A percentile compares a stretch with the other conserved stretches of the same genome.
phyloP scores from a whole-genome alignment of 2,797 vertebrate genomes.

The Lacerta viridis region DNA sequence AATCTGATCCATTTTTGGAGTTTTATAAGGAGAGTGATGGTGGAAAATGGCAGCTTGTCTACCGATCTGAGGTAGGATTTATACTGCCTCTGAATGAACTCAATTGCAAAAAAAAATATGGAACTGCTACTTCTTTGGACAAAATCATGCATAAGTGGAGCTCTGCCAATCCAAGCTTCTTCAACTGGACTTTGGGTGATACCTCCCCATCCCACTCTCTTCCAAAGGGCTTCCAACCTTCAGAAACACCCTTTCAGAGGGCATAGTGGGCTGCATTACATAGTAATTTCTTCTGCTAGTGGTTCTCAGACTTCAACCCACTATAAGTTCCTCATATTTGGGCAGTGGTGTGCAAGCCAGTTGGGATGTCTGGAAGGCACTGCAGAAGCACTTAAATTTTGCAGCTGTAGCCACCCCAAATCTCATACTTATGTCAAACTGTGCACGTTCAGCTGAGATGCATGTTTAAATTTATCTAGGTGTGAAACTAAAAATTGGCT shows the following conservation, averaged over 20 bases:
- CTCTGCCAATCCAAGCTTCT: neutral
- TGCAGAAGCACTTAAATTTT: neutral
- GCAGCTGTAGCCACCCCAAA: neutral
- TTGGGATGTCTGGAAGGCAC: neutral
- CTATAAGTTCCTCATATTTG: neutral
- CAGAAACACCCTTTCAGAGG: neutral
- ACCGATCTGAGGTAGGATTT: constrained; percentile 90
- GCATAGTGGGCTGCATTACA: neutral
- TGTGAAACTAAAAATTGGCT: neutral
- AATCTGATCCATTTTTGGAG: constrained; percentile 94
- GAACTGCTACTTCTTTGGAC: neutral
- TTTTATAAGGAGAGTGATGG: constrained; percentile 87
- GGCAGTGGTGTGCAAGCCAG: neutral
- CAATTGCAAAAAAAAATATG: neutral
- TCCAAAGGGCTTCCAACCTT: neutral
- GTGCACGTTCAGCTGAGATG: neutral
- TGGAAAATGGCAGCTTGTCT: constrained; percentile 89
- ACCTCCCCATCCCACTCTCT: neutral
- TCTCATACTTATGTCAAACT: neutral
- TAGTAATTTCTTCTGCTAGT: neutral
- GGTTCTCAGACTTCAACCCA: neutral
- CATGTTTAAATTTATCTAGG: neutral
- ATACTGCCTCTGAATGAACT: neutral
- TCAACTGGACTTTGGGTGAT: neutral
- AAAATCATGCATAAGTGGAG: neutral